A percentile compares a stretch with the other conserved stretches of the same genome.
Evolutionary conservation across 2,113 vertebrate species (phyloP).

Genomic region (Mungos mungo): DNA sequence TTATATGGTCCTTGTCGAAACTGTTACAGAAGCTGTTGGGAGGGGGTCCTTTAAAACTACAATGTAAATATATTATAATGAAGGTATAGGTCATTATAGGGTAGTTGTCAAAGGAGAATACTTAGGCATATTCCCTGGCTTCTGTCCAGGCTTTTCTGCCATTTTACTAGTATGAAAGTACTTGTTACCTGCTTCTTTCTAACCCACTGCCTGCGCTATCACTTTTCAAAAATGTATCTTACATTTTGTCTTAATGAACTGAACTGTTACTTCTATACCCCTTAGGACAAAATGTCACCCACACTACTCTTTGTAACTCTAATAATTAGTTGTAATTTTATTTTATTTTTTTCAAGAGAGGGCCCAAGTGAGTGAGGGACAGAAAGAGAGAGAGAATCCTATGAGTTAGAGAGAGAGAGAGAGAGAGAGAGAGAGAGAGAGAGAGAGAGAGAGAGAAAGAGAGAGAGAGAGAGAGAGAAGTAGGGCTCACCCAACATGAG

Average conservation of each 20-base stretch:
- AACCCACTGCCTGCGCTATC: not conserved
- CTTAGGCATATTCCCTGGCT: rapidly evolving
- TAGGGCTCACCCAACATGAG: too few relatives aligned
- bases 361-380: too few relatives aligned
- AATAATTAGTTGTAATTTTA: not conserved
- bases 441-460: too few relatives aligned
- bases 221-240: not conserved
- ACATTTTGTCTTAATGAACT: not conserved
- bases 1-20: not conserved
- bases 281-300: not conserved
- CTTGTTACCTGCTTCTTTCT: not conserved
- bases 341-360: too few relatives aligned
- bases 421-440: too few relatives aligned
- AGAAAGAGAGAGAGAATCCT: too few relatives aligned
- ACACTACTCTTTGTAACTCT: not conserved
- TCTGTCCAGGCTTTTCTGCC: rapidly evolving
- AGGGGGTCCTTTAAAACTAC: not conserved
- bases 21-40: not conserved
- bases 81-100: not conserved
- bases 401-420: too few relatives aligned
- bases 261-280: not conserved
- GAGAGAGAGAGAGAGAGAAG: too few relatives aligned
- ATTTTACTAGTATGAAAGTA: not conserved
- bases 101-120: not conserved
- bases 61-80: not conserved